Evolutionary conservation across 30 jellyfish, hydroid and myxozoan species (phyloP).

Genomic region (Pelagia noctiluca): DNA sequence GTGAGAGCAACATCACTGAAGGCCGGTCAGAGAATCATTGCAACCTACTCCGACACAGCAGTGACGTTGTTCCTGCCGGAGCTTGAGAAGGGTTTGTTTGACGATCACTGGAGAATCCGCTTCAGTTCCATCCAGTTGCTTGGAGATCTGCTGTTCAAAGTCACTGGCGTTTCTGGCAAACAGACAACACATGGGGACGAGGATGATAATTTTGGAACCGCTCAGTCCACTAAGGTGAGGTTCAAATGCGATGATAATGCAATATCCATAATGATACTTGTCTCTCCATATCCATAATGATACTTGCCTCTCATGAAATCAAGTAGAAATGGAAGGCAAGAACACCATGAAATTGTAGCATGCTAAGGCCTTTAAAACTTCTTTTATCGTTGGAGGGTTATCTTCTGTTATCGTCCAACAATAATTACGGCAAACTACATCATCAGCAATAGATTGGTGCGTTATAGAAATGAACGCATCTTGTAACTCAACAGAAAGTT

Average conservation of each 20-base stretch:
- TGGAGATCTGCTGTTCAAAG: slow-evolving; percentile 93
- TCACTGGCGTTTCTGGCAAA: slow-evolving; percentile 95
- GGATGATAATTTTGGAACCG: slow-evolving; percentile 97
- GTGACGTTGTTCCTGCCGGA: slow-evolving; percentile 84
- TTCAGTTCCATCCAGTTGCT: slow-evolving; percentile 90
- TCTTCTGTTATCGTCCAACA: no score
- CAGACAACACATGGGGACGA: slow-evolving; percentile 97
- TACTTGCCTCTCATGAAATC: no score
- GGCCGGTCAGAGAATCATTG: slow-evolving; percentile 97
- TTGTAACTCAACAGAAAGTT: no score
- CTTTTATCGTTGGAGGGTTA: no score
- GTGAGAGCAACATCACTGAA: slow-evolving; percentile 93
- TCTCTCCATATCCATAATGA: no score
- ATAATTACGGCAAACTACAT: no score
- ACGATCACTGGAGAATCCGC: slow-evolving; percentile 98
- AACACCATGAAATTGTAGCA: no score
- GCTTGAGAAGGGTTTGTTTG: slow-evolving; percentile 93
- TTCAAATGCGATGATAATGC: not conserved
- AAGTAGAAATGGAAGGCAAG: no score
- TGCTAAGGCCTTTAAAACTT: no score
- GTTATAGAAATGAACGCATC: no score
- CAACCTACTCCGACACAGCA: slow-evolving; percentile 93
- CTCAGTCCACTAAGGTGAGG: slow-evolving; percentile 91
- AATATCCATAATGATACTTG: no score
- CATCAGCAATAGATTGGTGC: no score